These are phyloP conservation scores for Halesus radiatus DNA, from an alignment of 1,140 invertebrate species.

Conservation along the genomic window DNA sequence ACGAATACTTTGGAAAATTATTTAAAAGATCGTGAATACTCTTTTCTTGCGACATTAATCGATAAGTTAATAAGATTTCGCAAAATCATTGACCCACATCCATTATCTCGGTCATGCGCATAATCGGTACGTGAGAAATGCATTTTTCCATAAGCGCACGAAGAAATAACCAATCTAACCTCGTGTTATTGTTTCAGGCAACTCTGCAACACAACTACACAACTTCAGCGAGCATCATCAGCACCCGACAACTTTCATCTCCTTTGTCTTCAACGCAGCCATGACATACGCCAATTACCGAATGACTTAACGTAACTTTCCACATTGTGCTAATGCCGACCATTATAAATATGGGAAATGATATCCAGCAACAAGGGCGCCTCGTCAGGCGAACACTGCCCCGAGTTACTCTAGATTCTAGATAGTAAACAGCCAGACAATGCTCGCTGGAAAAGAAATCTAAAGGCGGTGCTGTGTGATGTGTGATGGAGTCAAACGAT, in stretches of 20 bases:
- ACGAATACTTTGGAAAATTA: too few relatives aligned
- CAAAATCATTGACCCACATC: too few relatives aligned
- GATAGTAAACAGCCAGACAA: background rate
- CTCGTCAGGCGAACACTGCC: background rate
- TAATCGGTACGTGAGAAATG: conserved; percentile 9
- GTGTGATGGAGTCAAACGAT: conserved; percentile 31
- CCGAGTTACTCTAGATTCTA: background rate
- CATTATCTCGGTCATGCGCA: too few relatives aligned
- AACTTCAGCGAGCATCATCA: conserved; percentile 31
- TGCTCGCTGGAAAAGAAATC: background rate
- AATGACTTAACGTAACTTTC: conserved; percentile 52
- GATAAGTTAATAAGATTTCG: too few relatives aligned
- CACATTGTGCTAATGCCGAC: conserved; percentile 39
- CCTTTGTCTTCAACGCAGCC: conserved; percentile 46
- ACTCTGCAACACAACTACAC: background rate
- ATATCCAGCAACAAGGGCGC: conserved; percentile 24
- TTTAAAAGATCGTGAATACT: too few relatives aligned
- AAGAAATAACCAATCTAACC: conserved; percentile 1
- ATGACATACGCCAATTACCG: conserved; percentile 52
- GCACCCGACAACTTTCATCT: conserved; percentile 49
- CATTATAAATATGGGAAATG: conserved; percentile 32
- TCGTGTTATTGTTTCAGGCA: conserved; percentile 48
- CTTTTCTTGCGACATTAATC: too few relatives aligned
- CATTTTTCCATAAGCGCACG: background rate
- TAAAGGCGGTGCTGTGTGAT: background rate